phyloP scores from a whole-genome alignment of 2,888 invertebrate species.

The Himalopsyche kuldschensis region DNA sequence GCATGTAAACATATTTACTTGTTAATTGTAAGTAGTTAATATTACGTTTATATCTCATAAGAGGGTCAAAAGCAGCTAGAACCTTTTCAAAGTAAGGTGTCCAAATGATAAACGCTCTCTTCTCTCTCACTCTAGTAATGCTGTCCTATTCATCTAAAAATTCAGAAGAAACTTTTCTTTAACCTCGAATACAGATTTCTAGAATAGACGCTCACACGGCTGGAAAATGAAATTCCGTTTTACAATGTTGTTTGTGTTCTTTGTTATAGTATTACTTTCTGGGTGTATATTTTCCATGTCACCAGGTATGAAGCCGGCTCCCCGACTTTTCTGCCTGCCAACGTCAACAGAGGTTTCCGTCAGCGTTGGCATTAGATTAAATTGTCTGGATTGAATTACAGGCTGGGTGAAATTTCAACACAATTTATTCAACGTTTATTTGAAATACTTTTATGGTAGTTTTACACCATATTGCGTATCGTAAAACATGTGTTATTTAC shows the following conservation, averaged over 20 bases:
- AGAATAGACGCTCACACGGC: background rate
- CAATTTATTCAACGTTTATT: constrained; percentile 14
- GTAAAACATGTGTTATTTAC: too few relatives aligned
- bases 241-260: constrained; percentile 6
- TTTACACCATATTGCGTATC: too few relatives aligned
- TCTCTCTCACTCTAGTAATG: too few relatives aligned
- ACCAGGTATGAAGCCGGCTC: background rate
- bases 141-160: too few relatives aligned
- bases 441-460: constrained; percentile 16
- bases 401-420: constrained; percentile 5
- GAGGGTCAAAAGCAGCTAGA: too few relatives aligned
- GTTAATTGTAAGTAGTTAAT: too few relatives aligned
- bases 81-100: too few relatives aligned
- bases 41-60: too few relatives aligned
- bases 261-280: constrained; percentile 2
- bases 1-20: too few relatives aligned
- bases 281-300: constrained; percentile 5
- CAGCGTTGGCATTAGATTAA: constrained; percentile 7
- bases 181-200: background rate
- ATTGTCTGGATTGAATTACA: constrained; percentile 13
- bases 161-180: background rate
- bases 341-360: background rate
- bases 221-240: constrained; percentile 19
- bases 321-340: background rate
- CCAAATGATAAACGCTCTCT: too few relatives aligned